Percentiles rank a stretch among this genome's conserved stretches.
These are phyloP conservation scores for Chaenocephalus aceratus DNA, from an alignment of 2,113 vertebrate genomes.

Conservation along the genomic window DNA sequence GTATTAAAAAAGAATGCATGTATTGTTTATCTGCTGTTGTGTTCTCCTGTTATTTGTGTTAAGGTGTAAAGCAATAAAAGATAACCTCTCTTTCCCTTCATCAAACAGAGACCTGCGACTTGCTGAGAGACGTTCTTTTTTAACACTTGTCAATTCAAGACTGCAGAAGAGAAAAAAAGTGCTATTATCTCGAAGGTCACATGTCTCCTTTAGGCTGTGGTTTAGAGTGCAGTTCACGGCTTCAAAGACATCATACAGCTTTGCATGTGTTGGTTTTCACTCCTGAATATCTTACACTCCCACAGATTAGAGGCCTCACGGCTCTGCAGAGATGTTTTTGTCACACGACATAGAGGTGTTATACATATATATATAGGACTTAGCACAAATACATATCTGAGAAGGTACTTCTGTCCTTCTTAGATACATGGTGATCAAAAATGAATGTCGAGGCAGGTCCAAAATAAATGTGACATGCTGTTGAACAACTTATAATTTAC, in stretches of 20 bases:
- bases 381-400: background rate
- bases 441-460: background rate
- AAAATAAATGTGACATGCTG: background rate
- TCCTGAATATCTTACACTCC: slow-evolving; percentile 52
- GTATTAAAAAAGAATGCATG: background rate
- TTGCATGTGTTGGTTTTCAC: slow-evolving; percentile 61
- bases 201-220: slow-evolving; percentile 73
- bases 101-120: slow-evolving; percentile 4
- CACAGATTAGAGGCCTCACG: slow-evolving; percentile 31
- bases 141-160: slow-evolving; percentile 50
- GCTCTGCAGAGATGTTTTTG: slow-evolving; percentile 5
- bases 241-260: slow-evolving; percentile 65
- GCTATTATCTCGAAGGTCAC: slow-evolving; percentile 72
- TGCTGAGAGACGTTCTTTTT: slow-evolving; percentile 30
- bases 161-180: slow-evolving; percentile 46
- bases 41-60: slow-evolving; percentile 20
- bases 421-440: background rate
- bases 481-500: background rate
- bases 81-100: slow-evolving; percentile 6
- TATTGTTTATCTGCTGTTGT: slow-evolving; percentile 15
- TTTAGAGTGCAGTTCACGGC: slow-evolving; percentile 64
- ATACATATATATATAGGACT: background rate
- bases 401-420: background rate
- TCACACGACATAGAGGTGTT: background rate
- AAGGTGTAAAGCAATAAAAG: slow-evolving; percentile 61